Evolutionary conservation across 1,140 invertebrate species (phyloP).

Genomic region (Apis dorsata): DNA sequence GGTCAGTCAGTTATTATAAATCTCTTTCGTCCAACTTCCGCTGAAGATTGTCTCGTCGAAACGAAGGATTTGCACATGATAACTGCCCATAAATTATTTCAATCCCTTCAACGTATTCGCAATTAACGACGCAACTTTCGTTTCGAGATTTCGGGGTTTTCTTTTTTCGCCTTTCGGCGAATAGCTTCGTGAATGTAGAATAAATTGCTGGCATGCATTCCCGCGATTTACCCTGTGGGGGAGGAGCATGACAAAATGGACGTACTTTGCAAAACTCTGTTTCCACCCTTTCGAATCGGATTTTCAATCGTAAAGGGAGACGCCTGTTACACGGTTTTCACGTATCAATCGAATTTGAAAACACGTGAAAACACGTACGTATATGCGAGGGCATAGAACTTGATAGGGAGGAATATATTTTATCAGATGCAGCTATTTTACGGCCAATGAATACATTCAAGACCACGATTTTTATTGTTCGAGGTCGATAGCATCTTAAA

Average conservation of each 20-base stretch:
- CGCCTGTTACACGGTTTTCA: background rate
- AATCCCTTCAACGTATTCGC: background rate
- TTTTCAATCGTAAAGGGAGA: background rate
- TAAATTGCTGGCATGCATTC: background rate
- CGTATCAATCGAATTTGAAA: background rate
- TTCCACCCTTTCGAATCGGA: constrained; percentile 13
- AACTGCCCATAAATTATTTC: background rate
- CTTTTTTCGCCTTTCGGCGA: background rate
- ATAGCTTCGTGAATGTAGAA: background rate
- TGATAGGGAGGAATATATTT: background rate
- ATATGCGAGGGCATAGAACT: no score
- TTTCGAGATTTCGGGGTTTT: background rate
- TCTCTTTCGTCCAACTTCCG: background rate
- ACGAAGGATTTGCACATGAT: background rate
- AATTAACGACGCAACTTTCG: constrained; percentile 17
- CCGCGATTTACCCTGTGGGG: background rate
- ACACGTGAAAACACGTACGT: no score
- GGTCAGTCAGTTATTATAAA: background rate
- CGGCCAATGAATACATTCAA: background rate
- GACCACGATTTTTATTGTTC: no score
- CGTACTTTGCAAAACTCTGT: background rate
- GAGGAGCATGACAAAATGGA: background rate
- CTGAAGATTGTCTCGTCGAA: background rate
- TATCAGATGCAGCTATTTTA: background rate
- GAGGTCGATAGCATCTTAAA: no score